Conservation (phyloP, 2,797 vertebrate genomes). For the Phoebastria nigripes region DNA sequence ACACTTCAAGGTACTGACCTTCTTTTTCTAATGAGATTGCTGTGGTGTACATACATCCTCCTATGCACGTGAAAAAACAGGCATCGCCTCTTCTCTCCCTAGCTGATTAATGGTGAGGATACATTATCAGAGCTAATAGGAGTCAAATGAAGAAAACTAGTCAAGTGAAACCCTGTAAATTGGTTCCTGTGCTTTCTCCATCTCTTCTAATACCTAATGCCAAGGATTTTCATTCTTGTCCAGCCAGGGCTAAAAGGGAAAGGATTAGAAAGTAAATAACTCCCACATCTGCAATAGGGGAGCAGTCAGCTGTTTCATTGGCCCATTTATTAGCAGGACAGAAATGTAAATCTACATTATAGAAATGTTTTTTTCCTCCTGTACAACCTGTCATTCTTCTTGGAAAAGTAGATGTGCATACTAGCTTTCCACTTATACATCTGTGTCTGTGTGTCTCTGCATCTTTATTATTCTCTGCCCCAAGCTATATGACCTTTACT, state of each 20-base stretch:
- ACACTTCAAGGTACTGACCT: background rate
- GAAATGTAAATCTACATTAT: slow-evolving; percentile 80
- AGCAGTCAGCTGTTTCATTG: slow-evolving; percentile 85
- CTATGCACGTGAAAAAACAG: background rate
- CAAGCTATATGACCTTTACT: background rate
- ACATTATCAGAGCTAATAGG: slow-evolving; percentile 91
- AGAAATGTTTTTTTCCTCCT: background rate
- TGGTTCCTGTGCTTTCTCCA: slow-evolving; percentile 78
- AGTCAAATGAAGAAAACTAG: slow-evolving; percentile 90
- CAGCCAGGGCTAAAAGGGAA: slow-evolving; percentile 77
- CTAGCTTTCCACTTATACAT: background rate
- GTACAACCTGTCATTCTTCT: background rate
- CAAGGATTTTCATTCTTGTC: slow-evolving; percentile 86
- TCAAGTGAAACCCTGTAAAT: slow-evolving; percentile 86
- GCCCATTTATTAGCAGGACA: slow-evolving; percentile 80
- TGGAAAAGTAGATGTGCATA: background rate
- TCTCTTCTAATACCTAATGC: slow-evolving; percentile 77
- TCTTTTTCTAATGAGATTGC: background rate
- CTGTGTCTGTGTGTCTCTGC: background rate
- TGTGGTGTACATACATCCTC: background rate
- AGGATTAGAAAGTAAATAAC: slow-evolving; percentile 88
- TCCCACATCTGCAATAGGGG: slow-evolving; percentile 79
- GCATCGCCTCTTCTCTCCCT: slow-evolving; percentile 69
- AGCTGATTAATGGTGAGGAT: slow-evolving; percentile 82
- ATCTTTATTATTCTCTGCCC: background rate